Evolutionary conservation across 2,888 invertebrate genomes (phyloP).

Genomic region (Actias luna): DNA sequence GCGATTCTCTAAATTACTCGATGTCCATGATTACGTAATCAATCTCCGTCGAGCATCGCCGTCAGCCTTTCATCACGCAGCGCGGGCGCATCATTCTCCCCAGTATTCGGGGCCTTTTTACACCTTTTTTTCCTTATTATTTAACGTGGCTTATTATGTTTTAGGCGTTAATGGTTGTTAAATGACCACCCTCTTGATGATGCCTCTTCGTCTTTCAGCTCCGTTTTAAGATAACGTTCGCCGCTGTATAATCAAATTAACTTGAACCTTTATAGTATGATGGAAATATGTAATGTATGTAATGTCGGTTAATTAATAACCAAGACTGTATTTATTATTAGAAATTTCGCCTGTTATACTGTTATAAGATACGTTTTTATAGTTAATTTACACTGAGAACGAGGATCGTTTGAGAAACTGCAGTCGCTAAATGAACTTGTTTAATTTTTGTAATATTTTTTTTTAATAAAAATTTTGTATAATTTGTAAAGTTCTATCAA

Average conservation of each 20-base stretch:
- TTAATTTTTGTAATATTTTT: no score
- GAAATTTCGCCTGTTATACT: neutral
- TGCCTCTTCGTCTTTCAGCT: constrained; percentile 42
- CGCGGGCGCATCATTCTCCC: constrained; percentile 65
- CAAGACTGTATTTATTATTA: neutral
- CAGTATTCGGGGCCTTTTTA: constrained; percentile 66
- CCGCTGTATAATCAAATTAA: constrained; percentile 43
- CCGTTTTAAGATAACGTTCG: constrained; percentile 47
- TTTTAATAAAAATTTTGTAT: no score
- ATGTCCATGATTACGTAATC: constrained; percentile 78
- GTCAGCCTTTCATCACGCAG: constrained; percentile 73
- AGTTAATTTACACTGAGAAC: no score
- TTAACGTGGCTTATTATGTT: constrained; percentile 71
- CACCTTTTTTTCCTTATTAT: constrained; percentile 74
- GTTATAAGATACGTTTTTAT: neutral
- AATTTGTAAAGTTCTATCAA: no score
- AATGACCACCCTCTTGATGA: constrained; percentile 69
- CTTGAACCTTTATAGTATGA: constrained; percentile 13
- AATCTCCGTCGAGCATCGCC: constrained; percentile 71
- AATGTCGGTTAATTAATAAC: neutral
- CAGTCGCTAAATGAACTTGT: no score
- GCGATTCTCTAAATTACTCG: constrained; percentile 71
- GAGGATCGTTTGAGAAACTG: no score
- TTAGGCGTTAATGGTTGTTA: constrained; percentile 72
- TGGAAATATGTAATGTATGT: neutral